phyloP scores from a whole-genome alignment of 2,113 vertebrate species.

The Catagonus wagneri region DNA sequence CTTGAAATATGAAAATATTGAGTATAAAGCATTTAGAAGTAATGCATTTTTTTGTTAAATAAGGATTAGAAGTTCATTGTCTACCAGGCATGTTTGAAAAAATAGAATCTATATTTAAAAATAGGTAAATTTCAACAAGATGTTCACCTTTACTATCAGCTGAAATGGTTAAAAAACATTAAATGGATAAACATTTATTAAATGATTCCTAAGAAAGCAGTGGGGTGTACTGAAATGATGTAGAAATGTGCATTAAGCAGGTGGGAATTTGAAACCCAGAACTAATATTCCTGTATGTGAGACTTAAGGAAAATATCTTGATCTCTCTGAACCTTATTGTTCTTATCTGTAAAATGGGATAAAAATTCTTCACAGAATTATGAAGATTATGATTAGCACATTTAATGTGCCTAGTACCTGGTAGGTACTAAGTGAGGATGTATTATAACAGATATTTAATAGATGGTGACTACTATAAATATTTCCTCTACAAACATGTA shows the following conservation, averaged over 20 bases:
- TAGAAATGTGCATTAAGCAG: neutral
- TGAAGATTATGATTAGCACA: neutral
- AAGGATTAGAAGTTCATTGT: conserved; percentile 22
- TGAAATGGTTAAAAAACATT: conserved; percentile 43
- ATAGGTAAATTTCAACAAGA: neutral
- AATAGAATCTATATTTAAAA: conserved; percentile 36
- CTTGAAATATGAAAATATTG: neutral
- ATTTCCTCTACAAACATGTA: neutral
- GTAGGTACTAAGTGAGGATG: neutral
- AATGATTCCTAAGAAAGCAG: neutral
- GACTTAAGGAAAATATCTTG: conserved; percentile 29
- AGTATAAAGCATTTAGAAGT: neutral
- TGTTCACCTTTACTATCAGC: neutral
- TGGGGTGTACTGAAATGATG: neutral
- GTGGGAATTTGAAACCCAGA: conserved; percentile 6
- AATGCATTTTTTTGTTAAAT: neutral
- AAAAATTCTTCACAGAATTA: neutral
- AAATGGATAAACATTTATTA: neutral
- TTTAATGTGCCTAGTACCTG: neutral
- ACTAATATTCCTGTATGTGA: neutral
- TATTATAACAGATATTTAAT: neutral
- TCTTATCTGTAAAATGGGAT: neutral
- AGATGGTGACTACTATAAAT: neutral
- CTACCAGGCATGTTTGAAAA: conserved; percentile 15
- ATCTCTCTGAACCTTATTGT: neutral